Percentiles rank a stretch among this genome's conserved stretches.
Conservation (phyloP, 2,797 vertebrate species). For the Carapus acus region DNA sequence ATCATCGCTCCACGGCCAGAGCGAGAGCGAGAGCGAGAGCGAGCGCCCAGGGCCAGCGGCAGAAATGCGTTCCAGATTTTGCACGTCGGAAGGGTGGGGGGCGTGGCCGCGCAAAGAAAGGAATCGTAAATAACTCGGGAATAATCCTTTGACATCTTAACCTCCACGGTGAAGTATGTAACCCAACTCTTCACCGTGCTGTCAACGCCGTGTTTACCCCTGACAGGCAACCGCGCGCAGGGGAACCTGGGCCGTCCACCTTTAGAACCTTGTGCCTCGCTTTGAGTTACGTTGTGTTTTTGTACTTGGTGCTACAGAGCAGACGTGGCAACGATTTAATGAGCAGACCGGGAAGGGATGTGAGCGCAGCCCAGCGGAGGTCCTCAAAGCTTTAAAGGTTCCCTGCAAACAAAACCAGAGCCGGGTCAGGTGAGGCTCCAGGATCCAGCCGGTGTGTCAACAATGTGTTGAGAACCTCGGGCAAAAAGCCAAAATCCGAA, state of each 20-base stretch:
- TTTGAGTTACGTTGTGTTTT: too few species aligned
- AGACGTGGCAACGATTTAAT: too few species aligned
- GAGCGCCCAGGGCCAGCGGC: constrained; percentile 17
- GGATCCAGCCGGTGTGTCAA: too few species aligned
- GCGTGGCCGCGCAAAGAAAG: constrained; percentile 31
- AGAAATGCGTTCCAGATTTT: constrained; percentile 66
- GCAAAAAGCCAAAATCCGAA: too few species aligned
- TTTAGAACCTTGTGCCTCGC: too few species aligned
- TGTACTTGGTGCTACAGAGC: too few species aligned
- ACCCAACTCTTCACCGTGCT: constrained; percentile 28
- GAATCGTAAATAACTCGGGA: constrained; percentile 48
- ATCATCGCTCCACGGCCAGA: constrained; percentile 52
- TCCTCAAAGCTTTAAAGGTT: too few species aligned
- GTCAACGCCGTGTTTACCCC: constrained; percentile 43
- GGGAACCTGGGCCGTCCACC: background rate
- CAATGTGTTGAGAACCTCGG: too few species aligned
- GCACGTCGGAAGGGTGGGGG: constrained; percentile 31
- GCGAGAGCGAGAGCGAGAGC: constrained; percentile 5
- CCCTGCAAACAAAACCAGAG: too few species aligned
- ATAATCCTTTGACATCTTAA: constrained; percentile 43
- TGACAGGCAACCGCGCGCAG: constrained; percentile 9
- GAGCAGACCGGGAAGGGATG: too few species aligned
- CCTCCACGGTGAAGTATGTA: constrained; percentile 26
- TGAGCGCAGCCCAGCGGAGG: too few species aligned
- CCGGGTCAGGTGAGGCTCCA: too few species aligned